Conservation (phyloP, 2,797 vertebrate genomes). For the Mormyrops boulengeri region DNA sequence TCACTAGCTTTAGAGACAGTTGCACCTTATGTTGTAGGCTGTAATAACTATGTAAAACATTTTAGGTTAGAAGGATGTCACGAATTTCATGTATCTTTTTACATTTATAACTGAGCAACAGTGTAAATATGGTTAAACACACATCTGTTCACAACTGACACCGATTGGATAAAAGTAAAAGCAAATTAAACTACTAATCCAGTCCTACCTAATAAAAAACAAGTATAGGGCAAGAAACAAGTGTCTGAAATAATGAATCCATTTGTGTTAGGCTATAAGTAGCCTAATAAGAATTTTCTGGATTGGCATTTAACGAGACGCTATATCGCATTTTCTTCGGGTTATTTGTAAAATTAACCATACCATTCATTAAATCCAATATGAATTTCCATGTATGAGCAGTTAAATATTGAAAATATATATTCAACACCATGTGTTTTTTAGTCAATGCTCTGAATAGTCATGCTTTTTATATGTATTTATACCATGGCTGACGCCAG, state of each 20-base stretch:
- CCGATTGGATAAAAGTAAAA: neutral
- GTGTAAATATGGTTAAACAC: neutral
- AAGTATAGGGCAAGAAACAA: neutral
- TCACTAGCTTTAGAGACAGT: neutral
- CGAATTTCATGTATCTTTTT: neutral
- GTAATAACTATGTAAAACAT: neutral
- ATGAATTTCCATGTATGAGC: neutral
- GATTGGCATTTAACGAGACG: neutral
- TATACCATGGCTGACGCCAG: neutral
- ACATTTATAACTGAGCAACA: neutral
- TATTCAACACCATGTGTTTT: neutral
- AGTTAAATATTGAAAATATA: neutral
- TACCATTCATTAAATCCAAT: neutral
- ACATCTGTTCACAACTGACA: neutral
- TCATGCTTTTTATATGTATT: neutral
- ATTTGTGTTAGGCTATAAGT: neutral
- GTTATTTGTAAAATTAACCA: neutral
- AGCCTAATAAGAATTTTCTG: neutral
- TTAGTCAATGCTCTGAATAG: neutral
- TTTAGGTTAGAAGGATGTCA: neutral
- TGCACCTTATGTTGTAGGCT: neutral
- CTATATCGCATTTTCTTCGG: neutral
- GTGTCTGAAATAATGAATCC: neutral
- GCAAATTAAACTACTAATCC: neutral
- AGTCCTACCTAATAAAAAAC: neutral